These are phyloP conservation scores for Lissonota sp. DNA, from an alignment of 2,888 invertebrate species.

Conservation along the genomic window DNA sequence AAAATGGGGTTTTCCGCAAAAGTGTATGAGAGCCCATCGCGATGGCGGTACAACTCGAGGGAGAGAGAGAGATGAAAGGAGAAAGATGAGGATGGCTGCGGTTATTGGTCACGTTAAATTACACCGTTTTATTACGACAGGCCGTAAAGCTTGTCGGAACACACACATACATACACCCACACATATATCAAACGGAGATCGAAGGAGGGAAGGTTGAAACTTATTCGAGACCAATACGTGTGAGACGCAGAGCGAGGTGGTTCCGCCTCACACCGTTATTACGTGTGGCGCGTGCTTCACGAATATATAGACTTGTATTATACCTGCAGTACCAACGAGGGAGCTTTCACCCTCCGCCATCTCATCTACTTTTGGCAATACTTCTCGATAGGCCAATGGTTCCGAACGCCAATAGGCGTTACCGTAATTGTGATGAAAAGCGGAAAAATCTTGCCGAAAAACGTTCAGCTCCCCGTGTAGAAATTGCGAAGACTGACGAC, in stretches of 20 bases:
- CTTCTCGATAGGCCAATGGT: conserved; percentile 3
- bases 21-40: conserved; percentile 19
- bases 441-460: too few relatives aligned
- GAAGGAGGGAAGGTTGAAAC: conserved; percentile 44
- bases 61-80: conserved; percentile 29
- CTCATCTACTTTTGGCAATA: conserved; percentile 29
- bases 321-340: conserved; percentile 29
- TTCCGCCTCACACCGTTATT: conserved; percentile 47
- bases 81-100: conserved; percentile 57
- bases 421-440: too few relatives aligned
- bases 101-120: conserved; percentile 69
- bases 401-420: background rate
- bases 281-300: conserved; percentile 60
- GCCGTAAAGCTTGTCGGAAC: conserved; percentile 65
- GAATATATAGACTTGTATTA: conserved; percentile 17
- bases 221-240: conserved; percentile 52
- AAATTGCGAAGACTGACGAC: too few relatives aligned
- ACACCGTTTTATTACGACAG: conserved; percentile 69
- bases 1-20: conserved; percentile 47
- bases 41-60: conserved; percentile 23
- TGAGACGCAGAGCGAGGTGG: conserved; percentile 39
- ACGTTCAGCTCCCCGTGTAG: too few relatives aligned
- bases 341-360: conserved; percentile 28
- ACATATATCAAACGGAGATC: background rate
- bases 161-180: conserved; percentile 1